phyloP scores from a whole-genome alignment of 2,113 vertebrate genomes.

The Uria lomvia region DNA sequence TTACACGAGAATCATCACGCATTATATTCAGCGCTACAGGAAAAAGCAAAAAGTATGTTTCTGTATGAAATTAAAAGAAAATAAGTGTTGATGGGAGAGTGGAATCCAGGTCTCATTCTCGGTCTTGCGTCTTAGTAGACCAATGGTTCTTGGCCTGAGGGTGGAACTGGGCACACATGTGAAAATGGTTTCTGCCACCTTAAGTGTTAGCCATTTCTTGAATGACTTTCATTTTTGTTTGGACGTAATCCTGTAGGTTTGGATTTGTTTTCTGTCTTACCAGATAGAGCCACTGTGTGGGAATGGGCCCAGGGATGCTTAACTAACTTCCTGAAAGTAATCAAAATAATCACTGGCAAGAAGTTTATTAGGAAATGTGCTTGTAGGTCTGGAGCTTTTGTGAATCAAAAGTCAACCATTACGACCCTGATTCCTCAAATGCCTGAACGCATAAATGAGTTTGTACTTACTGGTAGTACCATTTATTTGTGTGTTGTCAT shows the following conservation, averaged over 20 bases:
- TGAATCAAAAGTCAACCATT: not conserved
- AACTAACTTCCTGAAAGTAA: not conserved
- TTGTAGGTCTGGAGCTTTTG: not conserved
- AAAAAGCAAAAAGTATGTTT: not conserved
- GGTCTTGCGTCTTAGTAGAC: not conserved
- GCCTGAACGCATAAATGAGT: not conserved
- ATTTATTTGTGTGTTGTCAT: not conserved
- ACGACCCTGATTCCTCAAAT: not conserved
- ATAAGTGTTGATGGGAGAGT: not conserved
- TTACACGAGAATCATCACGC: not conserved
- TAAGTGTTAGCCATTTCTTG: not conserved
- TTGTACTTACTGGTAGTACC: not conserved
- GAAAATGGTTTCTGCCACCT: not conserved
- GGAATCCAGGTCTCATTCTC: not conserved
- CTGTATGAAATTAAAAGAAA: not conserved
- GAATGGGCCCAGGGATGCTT: not conserved
- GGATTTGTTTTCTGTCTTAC: not conserved
- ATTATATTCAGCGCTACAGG: not conserved
- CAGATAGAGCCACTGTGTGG: not conserved
- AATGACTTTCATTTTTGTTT: not conserved
- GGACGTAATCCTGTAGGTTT: not conserved
- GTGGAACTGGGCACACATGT: not conserved
- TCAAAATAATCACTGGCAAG: not conserved
- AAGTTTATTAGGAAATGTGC: not conserved
- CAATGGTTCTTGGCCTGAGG: not conserved